Percentiles rank a stretch among this genome's conserved stretches.
These are phyloP conservation scores for Ptychobarbus kaznakovi DNA, from an alignment of 2,797 vertebrate species.

Conservation along the genomic window DNA sequence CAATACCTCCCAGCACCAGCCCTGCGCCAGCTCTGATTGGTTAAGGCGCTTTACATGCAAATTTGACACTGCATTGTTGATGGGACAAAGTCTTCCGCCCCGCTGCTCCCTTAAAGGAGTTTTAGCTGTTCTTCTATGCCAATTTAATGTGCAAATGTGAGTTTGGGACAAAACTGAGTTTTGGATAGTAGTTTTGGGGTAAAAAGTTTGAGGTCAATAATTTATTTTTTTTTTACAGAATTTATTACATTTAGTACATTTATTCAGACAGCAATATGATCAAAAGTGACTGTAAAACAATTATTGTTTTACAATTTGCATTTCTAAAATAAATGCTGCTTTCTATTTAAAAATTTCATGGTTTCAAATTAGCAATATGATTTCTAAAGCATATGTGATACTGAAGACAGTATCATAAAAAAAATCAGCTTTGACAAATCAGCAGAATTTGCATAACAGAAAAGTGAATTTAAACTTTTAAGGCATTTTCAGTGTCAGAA, in stretches of 20 bases:
- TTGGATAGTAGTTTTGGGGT: neutral
- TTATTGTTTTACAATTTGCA: neutral
- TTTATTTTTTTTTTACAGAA: neutral
- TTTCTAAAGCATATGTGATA: neutral
- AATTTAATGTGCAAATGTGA: neutral
- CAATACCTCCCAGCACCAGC: slow-evolving; percentile 22
- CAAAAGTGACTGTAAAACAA: neutral
- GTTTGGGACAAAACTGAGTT: neutral
- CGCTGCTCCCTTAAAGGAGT: neutral
- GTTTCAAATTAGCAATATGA: neutral
- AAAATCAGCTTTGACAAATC: neutral
- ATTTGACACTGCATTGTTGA: slow-evolving; percentile 55
- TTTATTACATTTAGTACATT: neutral
- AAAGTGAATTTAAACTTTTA: neutral
- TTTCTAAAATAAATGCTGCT: neutral
- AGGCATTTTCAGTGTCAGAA: neutral
- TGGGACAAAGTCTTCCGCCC: neutral
- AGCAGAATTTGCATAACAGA: neutral
- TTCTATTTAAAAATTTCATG: neutral
- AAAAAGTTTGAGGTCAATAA: neutral
- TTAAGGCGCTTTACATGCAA: slow-evolving; percentile 51
- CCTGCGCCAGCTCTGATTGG: slow-evolving; percentile 43
- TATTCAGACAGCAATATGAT: neutral
- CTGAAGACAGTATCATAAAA: neutral
- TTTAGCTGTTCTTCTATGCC: neutral